Evolutionary conservation across 2,797 vertebrate species (phyloP).

Genomic region (Coregonus ussuriensis): DNA sequence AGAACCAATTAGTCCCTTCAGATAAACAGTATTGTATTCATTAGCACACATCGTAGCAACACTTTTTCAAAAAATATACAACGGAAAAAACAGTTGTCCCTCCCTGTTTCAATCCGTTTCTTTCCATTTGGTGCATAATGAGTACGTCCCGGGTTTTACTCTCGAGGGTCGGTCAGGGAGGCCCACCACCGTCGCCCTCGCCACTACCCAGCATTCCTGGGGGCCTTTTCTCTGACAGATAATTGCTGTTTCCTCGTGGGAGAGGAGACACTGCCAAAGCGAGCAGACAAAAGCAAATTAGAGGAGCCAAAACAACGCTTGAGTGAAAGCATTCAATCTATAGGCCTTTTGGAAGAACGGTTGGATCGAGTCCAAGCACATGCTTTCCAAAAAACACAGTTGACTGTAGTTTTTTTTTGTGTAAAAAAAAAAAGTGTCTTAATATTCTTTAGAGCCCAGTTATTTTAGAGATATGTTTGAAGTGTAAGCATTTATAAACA

Average conservation of each 20-base stretch:
- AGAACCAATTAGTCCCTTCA: conserved; percentile 56
- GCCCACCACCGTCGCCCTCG: conserved; percentile 28
- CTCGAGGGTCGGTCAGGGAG: conserved; percentile 22
- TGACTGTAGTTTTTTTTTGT: not conserved
- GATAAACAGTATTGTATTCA: conserved; percentile 42
- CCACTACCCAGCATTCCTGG: conserved; percentile 56
- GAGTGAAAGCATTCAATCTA: conserved; percentile 62
- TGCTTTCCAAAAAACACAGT: conserved; percentile 28
- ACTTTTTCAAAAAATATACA: not conserved
- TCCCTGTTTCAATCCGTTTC: not conserved
- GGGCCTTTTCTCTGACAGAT: conserved; percentile 65
- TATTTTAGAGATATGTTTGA: conserved; percentile 2
- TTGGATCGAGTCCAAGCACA: conserved; percentile 41
- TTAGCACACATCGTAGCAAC: not conserved
- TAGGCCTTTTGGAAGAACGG: conserved; percentile 48
- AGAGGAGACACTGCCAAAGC: conserved; percentile 59
- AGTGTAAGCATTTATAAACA: not conserved
- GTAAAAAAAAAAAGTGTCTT: not conserved
- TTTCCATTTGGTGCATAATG: not conserved
- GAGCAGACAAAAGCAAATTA: conserved; percentile 67
- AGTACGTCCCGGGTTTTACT: conserved; percentile 32
- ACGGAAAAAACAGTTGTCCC: not conserved
- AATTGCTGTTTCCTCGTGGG: conserved; percentile 71
- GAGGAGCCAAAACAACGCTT: conserved; percentile 62
- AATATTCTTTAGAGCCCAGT: not conserved